Evolutionary conservation across 2,797 vertebrate species (phyloP).

Genomic region (Notolepis coatsorum): DNA sequence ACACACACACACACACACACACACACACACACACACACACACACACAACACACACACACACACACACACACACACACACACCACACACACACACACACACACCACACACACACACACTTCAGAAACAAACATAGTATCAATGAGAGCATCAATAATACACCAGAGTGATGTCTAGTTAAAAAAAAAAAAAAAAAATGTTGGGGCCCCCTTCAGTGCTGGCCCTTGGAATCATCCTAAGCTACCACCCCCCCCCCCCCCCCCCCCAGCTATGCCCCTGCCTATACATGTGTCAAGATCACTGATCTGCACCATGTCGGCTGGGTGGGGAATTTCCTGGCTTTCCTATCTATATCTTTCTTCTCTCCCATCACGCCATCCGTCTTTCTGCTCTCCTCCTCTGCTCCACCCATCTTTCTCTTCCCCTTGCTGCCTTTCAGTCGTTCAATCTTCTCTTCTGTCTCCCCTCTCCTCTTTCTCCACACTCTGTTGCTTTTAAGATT

Average conservation of each 20-base stretch:
- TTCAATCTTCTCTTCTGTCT: slow-evolving; percentile 47
- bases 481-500: no score
- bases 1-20: no score
- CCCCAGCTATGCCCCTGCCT: no score
- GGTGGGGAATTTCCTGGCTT: slow-evolving; percentile 56
- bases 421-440: slow-evolving; percentile 33
- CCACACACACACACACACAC: not conserved
- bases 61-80: not conserved
- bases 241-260: no score
- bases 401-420: slow-evolving; percentile 32
- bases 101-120: not conserved
- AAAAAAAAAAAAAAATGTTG: no score
- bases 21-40: no score
- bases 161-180: no score
- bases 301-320: slow-evolving; percentile 69
- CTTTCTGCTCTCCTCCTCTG: slow-evolving; percentile 24
- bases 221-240: no score
- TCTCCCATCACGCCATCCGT: slow-evolving; percentile 35
- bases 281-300: slow-evolving; percentile 54
- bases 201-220: no score
- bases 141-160: no score
- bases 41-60: not conserved
- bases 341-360: slow-evolving; percentile 24
- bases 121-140: no score
- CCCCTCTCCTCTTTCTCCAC: no score